Evolutionary conservation across 2,888 invertebrate genomes (phyloP).

Genomic region (Sylvicola cinctus): DNA sequence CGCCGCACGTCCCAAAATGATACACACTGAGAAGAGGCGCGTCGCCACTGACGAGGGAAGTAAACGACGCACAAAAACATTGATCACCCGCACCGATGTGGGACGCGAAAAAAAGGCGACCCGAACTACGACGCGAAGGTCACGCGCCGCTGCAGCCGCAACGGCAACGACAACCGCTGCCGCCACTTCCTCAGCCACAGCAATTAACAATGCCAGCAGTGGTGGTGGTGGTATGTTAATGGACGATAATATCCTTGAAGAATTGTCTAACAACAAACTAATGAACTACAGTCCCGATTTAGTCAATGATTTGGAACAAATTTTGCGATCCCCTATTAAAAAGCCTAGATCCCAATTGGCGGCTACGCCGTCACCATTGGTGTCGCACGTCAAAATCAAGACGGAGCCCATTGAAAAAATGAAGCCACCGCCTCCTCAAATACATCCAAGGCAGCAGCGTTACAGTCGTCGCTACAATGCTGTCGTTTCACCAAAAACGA

Average conservation of each 20-base stretch:
- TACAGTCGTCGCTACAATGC: neutral
- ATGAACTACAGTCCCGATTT: slow-evolving; percentile 22
- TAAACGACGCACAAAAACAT: slow-evolving; percentile 36
- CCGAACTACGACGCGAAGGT: neutral
- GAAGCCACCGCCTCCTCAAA: neutral
- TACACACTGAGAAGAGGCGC: slow-evolving; percentile 47
- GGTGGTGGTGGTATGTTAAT: too few species aligned
- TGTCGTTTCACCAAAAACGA: neutral
- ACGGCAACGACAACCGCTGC: too few species aligned
- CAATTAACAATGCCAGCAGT: too few species aligned
- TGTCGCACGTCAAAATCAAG: neutral
- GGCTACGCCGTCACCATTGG: too few species aligned
- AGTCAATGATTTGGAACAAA: slow-evolving; percentile 24
- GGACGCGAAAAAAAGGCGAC: neutral
- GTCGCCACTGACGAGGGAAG: slow-evolving; percentile 31
- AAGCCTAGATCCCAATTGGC: slow-evolving; percentile 1
- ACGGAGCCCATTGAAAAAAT: neutral
- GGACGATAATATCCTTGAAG: slow-evolving; percentile 9
- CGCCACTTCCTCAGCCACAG: too few species aligned
- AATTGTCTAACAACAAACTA: slow-evolving; percentile 16
- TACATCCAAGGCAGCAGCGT: too few species aligned
- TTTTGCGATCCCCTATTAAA: slow-evolving; percentile 22
- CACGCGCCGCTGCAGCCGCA: too few species aligned
- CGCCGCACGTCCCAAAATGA: slow-evolving; percentile 46
- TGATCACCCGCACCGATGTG: slow-evolving; percentile 24